phyloP scores from a whole-genome alignment of 2,113 vertebrate species.

The Oriolus oriolus region DNA sequence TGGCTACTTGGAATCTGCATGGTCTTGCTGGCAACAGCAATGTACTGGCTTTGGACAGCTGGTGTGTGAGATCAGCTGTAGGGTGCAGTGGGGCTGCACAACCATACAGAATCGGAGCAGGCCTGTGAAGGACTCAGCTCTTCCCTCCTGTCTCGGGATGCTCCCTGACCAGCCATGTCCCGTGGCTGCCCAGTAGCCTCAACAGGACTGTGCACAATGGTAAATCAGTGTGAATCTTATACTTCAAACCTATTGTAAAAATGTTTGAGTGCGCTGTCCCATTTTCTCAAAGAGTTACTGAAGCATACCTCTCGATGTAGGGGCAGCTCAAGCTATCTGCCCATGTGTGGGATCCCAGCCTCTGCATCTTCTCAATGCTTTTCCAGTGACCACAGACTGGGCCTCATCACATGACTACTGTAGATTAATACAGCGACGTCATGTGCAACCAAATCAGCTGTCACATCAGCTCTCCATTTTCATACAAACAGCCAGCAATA shows the following conservation, averaged over 20 bases:
- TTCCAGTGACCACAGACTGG: background rate
- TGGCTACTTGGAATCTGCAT: background rate
- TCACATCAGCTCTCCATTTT: constrained; percentile 15
- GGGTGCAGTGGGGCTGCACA: background rate
- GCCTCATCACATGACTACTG: background rate
- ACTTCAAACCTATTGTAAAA: background rate
- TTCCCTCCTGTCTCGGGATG: background rate
- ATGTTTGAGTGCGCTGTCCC: background rate
- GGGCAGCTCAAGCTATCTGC: background rate
- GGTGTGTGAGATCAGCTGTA: background rate
- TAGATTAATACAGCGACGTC: background rate
- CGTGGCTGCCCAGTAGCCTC: background rate
- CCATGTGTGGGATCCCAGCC: background rate
- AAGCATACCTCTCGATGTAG: background rate
- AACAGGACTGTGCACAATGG: background rate
- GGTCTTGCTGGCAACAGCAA: background rate
- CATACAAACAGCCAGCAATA: background rate
- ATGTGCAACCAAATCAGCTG: background rate
- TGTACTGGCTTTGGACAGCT: background rate
- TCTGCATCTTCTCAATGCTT: background rate
- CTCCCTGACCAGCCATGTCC: background rate
- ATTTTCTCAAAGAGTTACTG: background rate
- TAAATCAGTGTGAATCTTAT: background rate
- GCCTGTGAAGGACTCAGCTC: background rate
- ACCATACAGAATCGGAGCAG: accelerated